Evolutionary conservation across 2,113 vertebrate genomes (phyloP).

Genomic region (Nesoenas mayeri): DNA sequence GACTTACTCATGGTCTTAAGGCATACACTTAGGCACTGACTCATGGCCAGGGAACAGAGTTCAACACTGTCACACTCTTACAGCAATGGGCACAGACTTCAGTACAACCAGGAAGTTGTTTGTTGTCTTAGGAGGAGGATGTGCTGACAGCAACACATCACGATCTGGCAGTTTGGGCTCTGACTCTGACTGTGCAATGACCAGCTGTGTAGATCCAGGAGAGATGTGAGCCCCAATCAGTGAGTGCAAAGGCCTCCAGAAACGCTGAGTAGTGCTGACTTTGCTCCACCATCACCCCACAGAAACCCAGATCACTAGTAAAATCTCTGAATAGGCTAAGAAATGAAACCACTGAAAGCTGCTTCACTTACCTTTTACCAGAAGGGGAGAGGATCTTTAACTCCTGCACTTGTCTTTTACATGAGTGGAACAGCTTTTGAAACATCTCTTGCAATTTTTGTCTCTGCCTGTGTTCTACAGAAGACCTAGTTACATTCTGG

Average conservation of each 20-base stretch:
- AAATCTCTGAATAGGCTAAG: neutral
- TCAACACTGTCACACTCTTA: neutral
- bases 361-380: neutral
- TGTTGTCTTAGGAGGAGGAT: neutral
- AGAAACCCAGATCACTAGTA: neutral
- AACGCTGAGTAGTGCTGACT: neutral
- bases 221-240: neutral
- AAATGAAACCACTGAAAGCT: neutral
- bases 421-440: neutral
- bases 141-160: neutral
- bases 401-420: neutral
- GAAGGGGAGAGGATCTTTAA: neutral
- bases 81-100: neutral
- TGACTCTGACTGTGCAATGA: neutral
- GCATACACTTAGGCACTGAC: neutral
- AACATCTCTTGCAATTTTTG: neutral
- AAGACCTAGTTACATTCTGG: neutral
- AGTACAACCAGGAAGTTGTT: neutral
- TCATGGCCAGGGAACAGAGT: neutral
- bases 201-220: neutral
- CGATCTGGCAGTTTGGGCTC: neutral
- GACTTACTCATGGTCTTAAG: neutral
- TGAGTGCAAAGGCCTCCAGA: neutral
- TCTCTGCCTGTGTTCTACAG: neutral
- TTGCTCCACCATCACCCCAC: neutral